phyloP scores from a whole-genome alignment of 2,797 vertebrate species.

The Oceanodroma leucorhoa region DNA sequence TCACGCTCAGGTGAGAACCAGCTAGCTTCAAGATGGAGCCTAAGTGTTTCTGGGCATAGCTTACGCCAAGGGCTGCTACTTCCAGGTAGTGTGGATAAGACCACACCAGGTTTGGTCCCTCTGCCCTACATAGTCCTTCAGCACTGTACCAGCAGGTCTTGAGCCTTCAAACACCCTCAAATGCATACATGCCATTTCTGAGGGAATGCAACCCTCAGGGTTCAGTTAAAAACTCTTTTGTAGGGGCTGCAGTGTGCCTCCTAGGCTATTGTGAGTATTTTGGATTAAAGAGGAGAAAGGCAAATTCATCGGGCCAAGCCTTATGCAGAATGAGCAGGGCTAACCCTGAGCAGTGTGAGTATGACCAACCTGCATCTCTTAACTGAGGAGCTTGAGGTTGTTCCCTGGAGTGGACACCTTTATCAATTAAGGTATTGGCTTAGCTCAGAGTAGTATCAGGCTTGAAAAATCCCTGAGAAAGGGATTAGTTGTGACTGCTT shows the following conservation, averaged over 20 bases:
- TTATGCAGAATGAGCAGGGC: background rate
- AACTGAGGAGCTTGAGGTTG: background rate
- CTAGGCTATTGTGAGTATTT: background rate
- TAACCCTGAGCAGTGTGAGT: background rate
- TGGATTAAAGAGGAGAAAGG: background rate
- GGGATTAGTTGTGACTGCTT: background rate
- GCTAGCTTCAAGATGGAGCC: background rate
- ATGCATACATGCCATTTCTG: background rate
- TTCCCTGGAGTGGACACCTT: background rate
- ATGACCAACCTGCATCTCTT: accelerated
- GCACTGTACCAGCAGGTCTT: background rate
- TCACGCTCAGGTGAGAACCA: background rate
- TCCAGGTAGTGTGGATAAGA: background rate
- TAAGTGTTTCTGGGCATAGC: background rate
- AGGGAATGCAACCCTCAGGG: background rate
- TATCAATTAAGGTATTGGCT: background rate
- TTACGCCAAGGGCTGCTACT: background rate
- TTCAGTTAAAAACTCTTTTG: background rate
- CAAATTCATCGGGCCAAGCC: background rate
- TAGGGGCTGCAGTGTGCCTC: background rate
- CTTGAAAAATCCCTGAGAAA: background rate
- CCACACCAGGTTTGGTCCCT: background rate
- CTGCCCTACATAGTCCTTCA: background rate
- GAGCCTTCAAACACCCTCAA: background rate
- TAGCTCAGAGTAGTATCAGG: background rate